Conservation (phyloP, 2,888 invertebrate species). For the Cosmia pyralina region DNA sequence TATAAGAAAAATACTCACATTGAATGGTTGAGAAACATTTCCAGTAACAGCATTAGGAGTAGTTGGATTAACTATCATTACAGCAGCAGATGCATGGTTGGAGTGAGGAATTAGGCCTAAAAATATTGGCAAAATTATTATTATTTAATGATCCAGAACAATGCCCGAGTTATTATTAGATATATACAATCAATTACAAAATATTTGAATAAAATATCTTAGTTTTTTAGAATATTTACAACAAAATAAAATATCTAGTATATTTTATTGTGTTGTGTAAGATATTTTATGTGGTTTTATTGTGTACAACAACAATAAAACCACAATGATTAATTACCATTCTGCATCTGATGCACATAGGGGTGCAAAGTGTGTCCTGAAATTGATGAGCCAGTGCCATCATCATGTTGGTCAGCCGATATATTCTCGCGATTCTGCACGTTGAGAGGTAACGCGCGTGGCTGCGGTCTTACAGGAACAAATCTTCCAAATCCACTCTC, state of each 20-base stretch:
- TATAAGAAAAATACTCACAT: slow-evolving; percentile 75
- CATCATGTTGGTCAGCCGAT: slow-evolving; percentile 82
- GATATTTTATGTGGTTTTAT: no score
- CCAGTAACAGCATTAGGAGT: slow-evolving; percentile 87
- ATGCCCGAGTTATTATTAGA: background rate
- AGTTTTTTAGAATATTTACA: no score
- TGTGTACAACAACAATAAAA: background rate
- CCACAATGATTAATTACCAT: slow-evolving; percentile 78
- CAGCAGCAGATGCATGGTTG: slow-evolving; percentile 88
- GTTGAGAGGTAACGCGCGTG: slow-evolving; percentile 84
- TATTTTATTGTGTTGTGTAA: no score
- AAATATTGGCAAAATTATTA: background rate
- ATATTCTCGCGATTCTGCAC: slow-evolving; percentile 85
- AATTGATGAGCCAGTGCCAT: slow-evolving; percentile 79
- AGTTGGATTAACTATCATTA: slow-evolving; percentile 89
- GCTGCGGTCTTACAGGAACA: slow-evolving; percentile 89
- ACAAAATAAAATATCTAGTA: no score
- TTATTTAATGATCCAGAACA: background rate
- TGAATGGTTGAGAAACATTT: slow-evolving; percentile 85
- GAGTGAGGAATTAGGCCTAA: slow-evolving; percentile 86
- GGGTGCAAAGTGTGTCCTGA: slow-evolving; percentile 84
- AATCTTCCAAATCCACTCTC: slow-evolving; percentile 88
- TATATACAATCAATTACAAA: background rate
- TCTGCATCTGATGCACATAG: slow-evolving; percentile 87
- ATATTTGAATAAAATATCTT: background rate